Base-by-base conservation (phyloP, 2,113 vertebrate genomes). In the Platanista minor region DNA sequence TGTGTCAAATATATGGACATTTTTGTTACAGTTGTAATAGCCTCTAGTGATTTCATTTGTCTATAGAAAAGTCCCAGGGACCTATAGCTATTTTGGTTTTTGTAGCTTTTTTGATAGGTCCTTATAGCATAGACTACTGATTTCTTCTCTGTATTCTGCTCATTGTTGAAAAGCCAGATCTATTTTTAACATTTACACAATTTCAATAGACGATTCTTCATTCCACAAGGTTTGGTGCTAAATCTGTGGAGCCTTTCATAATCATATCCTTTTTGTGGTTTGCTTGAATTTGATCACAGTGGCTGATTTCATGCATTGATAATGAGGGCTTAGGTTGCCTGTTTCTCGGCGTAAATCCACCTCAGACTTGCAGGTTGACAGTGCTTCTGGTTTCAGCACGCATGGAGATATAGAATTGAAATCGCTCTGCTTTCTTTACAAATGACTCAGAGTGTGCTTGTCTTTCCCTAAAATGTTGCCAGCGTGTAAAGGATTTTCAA, bases 401-500 rank as follows among this genome's bases (percentile, higher is more conserved):
- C 98, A 69, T 96, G 98, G 98, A 98, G 99, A 98, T 98, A 98
- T 92, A 97, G 98, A 98, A 98, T 98, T 98, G 98, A 98, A 99
- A 99, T 99, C 98, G 98, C 98, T 98, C 98, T 98, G 98, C 98
- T 99, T 99, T 99, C 98, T 98, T 99, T 98, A 98, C 98, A 99
- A 99, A 99, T 99, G 99, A 99, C 98, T 99, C 99, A 98, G 98
- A 98, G 98, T 97, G 98, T 98, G 98, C 98, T 98, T 98, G 99
- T 99, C 98, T 98, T 98, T 98, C 98, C 98, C 98, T 98, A 99
- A 98, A 98, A 98, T 98, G 98, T 98, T 99, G 98, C 98, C 98
- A 98, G 98, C 98, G 96, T 99, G 98, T 98, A 98, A 98, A 98
- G 99, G 99, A 99, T 99, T 99, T 99, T 99, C 99, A 99, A 97